phyloP scores from a whole-genome alignment of 2,888 invertebrate species.

The Bombyx huttoni region DNA sequence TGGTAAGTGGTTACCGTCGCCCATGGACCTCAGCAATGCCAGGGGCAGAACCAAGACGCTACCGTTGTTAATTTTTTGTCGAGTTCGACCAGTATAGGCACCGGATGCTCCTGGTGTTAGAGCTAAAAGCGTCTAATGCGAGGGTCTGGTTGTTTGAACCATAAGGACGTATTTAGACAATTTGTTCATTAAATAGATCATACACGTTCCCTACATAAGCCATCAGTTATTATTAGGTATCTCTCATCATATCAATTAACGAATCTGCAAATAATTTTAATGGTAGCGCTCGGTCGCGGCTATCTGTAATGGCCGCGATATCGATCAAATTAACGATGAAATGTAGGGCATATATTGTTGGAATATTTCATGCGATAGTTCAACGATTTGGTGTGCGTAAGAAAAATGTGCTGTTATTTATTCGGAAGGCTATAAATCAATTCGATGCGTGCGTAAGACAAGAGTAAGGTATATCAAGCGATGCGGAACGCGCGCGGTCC shows the following conservation, averaged over 20 bases:
- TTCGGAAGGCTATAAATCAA: constrained; percentile 59
- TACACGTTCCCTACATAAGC: constrained; percentile 17
- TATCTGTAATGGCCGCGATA: constrained; percentile 16
- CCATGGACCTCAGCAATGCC: too few relatives aligned
- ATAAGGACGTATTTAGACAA: too few relatives aligned
- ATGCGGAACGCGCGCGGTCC: constrained; percentile 11
- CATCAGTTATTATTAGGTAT: constrained; percentile 31
- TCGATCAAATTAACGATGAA: constrained; percentile 25
- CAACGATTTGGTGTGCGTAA: constrained; percentile 21
- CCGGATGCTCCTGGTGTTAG: too few relatives aligned
- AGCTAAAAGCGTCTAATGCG: too few relatives aligned
- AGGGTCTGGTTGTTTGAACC: too few relatives aligned
- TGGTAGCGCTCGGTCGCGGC: constrained; percentile 28
- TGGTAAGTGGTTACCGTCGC: too few relatives aligned
- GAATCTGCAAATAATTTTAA: constrained; percentile 41
- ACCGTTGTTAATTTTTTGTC: too few relatives aligned
- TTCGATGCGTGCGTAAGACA: constrained; percentile 51
- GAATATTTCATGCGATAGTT: constrained; percentile 12
- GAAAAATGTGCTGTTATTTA: constrained; percentile 48
- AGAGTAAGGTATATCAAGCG: constrained; percentile 21
- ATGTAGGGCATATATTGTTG: not conserved
- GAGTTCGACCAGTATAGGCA: too few relatives aligned
- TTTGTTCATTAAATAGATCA: too few relatives aligned
- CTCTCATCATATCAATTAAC: constrained; percentile 43
- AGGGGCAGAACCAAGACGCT: too few relatives aligned